These are phyloP conservation scores for Trematocara marginatum DNA, from an alignment of 2,113 vertebrate genomes.

Conservation along the genomic window DNA sequence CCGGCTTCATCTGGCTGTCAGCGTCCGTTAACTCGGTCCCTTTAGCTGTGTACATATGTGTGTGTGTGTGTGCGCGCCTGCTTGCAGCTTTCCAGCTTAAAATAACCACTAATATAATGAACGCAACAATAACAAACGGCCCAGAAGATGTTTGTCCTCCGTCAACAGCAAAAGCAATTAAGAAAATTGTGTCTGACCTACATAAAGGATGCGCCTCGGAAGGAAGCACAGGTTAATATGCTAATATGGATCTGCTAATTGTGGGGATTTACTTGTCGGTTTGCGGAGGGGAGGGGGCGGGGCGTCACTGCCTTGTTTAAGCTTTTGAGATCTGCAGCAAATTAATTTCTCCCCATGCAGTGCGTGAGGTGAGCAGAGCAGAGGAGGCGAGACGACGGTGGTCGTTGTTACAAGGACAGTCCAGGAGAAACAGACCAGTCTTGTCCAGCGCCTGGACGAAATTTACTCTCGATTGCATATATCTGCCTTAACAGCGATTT, in stretches of 20 bases:
- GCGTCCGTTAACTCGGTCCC: conserved; percentile 59
- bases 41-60: neutral
- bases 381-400: conserved; percentile 65
- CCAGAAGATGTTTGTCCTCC: conserved; percentile 59
- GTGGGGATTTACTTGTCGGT: conserved; percentile 64
- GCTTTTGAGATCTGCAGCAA: conserved; percentile 64
- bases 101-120: conserved; percentile 59
- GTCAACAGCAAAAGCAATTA: conserved; percentile 66
- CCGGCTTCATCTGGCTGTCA: conserved; percentile 48
- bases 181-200: conserved; percentile 74
- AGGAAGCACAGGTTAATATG: conserved; percentile 74
- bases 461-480: neutral
- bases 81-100: conserved; percentile 37
- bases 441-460: neutral
- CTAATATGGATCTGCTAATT: conserved; percentile 76
- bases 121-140: conserved; percentile 41
- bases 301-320: conserved; percentile 54
- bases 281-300: conserved; percentile 6
- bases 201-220: conserved; percentile 60
- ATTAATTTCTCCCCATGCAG: conserved; percentile 66
- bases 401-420: conserved; percentile 34
- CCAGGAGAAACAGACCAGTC: neutral
- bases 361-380: conserved; percentile 60
- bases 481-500: neutral
- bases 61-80: neutral